A percentile compares a stretch with the other conserved stretches of the same genome.
Conservation (phyloP, 2,797 vertebrate genomes). For the Selene dorsalis region DNA sequence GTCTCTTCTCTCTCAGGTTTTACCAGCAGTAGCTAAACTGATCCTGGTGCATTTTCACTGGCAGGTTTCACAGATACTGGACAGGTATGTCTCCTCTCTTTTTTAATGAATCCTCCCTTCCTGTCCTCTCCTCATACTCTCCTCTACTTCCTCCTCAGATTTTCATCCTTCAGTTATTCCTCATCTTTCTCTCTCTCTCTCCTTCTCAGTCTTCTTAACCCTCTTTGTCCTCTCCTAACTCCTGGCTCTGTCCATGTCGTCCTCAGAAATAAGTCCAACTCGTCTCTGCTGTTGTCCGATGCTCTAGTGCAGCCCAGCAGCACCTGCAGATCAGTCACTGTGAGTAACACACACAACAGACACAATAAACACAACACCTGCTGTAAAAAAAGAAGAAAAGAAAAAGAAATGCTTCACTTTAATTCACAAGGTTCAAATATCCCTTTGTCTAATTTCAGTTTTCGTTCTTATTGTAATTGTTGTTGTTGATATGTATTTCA, state of each 20-base stretch:
- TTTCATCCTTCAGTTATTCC: neutral
- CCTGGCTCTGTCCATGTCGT: slow-evolving; percentile 8
- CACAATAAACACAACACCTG: no score
- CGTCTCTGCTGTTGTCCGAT: slow-evolving; percentile 93
- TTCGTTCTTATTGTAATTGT: no score
- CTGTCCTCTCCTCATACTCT: neutral
- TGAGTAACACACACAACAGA: slow-evolving; percentile 81
- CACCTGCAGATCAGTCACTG: slow-evolving; percentile 92
- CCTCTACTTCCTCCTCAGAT: neutral
- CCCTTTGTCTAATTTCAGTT: no score
- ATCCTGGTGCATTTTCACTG: slow-evolving; percentile 99
- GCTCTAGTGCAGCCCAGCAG: slow-evolving; percentile 93
- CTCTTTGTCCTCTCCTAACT: no score
- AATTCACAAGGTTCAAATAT: no score
- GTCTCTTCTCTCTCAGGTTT: slow-evolving; percentile 83
- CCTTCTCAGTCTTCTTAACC: neutral
- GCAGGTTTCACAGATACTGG: slow-evolving; percentile 96
- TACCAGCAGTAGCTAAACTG: slow-evolving; percentile 97
- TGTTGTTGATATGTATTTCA: no score
- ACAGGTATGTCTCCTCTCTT: slow-evolving; percentile 88
- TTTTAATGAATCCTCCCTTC: neutral
- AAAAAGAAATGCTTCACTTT: no score
- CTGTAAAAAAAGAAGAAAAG: no score
- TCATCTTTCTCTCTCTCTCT: neutral
- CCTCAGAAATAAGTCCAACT: slow-evolving; percentile 93